Conservation (phyloP, 2,888 invertebrate species). For the Ferdinandea cuprea region DNA sequence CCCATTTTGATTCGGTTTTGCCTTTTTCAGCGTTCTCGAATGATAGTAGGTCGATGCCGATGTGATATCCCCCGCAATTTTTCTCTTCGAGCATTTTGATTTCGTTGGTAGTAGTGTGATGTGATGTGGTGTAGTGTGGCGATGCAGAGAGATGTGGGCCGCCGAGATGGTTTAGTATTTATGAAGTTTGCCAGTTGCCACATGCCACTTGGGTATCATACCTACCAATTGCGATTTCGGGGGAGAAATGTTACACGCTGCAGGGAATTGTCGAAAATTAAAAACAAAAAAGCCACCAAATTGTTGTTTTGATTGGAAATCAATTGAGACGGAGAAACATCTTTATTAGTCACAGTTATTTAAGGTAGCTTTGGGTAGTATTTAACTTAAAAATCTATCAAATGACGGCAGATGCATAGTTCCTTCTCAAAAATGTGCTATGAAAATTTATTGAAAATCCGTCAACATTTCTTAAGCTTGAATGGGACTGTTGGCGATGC, state of each 20-base stretch:
- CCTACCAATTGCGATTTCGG: slow-evolving; percentile 23
- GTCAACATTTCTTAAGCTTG: no score
- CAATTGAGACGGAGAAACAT: neutral
- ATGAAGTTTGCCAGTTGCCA: slow-evolving; percentile 33
- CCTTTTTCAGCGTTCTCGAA: slow-evolving; percentile 52
- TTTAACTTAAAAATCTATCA: no score
- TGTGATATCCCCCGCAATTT: slow-evolving; percentile 65
- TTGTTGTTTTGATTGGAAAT: neutral
- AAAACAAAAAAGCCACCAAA: neutral
- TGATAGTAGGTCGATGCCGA: slow-evolving; percentile 56
- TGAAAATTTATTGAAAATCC: no score
- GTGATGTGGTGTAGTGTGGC: no score
- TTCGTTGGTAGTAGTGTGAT: slow-evolving; percentile 3
- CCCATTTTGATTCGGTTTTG: slow-evolving; percentile 47
- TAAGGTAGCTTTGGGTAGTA: no score
- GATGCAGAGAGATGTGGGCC: slow-evolving; percentile 19
- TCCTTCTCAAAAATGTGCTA: no score
- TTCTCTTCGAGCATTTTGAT: slow-evolving; percentile 23
- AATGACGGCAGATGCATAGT: no score
- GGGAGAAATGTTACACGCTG: slow-evolving; percentile 5
- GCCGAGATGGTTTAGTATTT: slow-evolving; percentile 43
- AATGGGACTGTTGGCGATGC: no score
- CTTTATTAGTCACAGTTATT: neutral
- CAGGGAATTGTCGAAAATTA: neutral
- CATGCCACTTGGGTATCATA: slow-evolving; percentile 29